A percentile compares a stretch with the other conserved stretches of the same genome.
Evolutionary conservation across 2,888 invertebrate genomes (phyloP).

Genomic region (Gandaritis pyraliata): DNA sequence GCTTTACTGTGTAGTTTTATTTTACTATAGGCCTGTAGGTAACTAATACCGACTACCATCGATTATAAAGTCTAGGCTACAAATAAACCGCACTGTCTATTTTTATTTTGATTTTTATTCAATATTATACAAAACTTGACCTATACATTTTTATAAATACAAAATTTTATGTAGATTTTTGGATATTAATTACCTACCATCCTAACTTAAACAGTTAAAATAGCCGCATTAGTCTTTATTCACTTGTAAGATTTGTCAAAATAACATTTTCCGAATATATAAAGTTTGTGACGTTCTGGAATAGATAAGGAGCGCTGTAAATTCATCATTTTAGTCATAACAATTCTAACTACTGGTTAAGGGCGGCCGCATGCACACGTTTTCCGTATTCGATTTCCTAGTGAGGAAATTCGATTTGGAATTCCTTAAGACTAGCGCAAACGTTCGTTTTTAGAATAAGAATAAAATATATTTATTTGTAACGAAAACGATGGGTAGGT

Average conservation of each 20-base stretch:
- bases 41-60: background rate
- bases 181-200: slow-evolving; percentile 60
- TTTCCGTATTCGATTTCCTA: too few species aligned
- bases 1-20: slow-evolving; percentile 76
- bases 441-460: too few species aligned
- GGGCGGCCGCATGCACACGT: too few species aligned
- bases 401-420: too few species aligned
- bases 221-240: slow-evolving; percentile 64
- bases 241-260: slow-evolving; percentile 66
- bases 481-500: too few species aligned
- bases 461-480: too few species aligned
- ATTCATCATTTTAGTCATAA: background rate
- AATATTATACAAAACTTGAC: slow-evolving; percentile 68
- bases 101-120: slow-evolving; percentile 80
- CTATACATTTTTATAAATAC: slow-evolving; percentile 74
- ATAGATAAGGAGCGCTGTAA: slow-evolving; percentile 6
- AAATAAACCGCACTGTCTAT: slow-evolving; percentile 76
- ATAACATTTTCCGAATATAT: slow-evolving; percentile 50
- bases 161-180: slow-evolving; percentile 62
- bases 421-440: too few species aligned
- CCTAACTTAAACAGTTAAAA: slow-evolving; percentile 63
- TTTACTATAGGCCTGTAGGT: slow-evolving; percentile 33
- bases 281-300: slow-evolving; percentile 34
- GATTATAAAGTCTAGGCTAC: slow-evolving; percentile 21
- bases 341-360: too few species aligned